Evolutionary conservation across 92 coral and sea anemone species (phyloP).

Genomic region (Micromussa lordhowensis): DNA sequence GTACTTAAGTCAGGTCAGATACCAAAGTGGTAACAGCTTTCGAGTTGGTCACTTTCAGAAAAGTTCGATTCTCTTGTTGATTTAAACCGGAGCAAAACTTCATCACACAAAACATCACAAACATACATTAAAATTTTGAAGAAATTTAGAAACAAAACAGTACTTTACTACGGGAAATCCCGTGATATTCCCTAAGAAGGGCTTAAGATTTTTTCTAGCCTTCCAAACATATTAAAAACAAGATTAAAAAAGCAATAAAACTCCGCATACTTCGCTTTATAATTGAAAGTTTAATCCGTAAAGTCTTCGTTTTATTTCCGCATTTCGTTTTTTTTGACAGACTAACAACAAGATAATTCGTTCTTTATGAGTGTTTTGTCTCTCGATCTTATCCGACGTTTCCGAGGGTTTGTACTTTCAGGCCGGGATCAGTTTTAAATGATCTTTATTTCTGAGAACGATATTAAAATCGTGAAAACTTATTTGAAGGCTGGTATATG

Average conservation of each 20-base stretch:
- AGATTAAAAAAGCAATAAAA: conserved; percentile 1
- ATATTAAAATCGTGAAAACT: not conserved
- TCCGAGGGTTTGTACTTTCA: conserved; percentile 20
- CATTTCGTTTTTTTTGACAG: not conserved
- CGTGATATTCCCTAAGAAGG: not conserved
- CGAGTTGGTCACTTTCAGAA: not conserved
- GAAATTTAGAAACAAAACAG: not conserved
- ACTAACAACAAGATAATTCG: conserved; percentile 12
- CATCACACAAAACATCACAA: too few species aligned
- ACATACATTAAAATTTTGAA: not conserved
- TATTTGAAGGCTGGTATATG: conserved; percentile 7
- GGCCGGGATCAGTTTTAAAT: not conserved
- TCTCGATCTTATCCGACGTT: conserved; percentile 17
- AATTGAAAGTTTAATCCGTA: conserved; percentile 20
- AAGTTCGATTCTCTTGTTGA: not conserved
- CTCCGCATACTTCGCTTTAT: not conserved
- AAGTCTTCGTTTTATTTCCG: conserved; percentile 26
- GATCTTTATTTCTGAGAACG: not conserved
- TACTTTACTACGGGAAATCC: not conserved
- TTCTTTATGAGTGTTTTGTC: conserved; percentile 1
- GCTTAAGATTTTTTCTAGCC: not conserved
- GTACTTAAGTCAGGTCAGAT: not conserved
- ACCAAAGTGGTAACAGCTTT: not conserved
- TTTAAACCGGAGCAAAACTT: not conserved
- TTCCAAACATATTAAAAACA: not conserved